Evolutionary conservation across 2,888 invertebrate genomes (phyloP), one percentile per base, ranked within the genome.

Genomic region (Nesidiocoris tenuis): DNA sequence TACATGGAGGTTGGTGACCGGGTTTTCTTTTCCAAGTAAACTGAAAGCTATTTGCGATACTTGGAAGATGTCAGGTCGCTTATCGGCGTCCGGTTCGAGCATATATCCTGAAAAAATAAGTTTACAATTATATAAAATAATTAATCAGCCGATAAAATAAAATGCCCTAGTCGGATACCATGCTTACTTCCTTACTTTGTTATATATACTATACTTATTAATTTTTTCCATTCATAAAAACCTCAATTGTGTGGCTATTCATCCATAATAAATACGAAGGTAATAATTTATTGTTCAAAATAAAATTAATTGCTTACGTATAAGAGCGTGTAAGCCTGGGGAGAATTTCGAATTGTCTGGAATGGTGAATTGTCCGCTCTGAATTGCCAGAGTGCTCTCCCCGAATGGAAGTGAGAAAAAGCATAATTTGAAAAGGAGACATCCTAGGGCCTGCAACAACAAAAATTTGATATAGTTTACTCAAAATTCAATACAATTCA

Each of bases 361-460:
- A 84, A 95, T 91, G 79, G 88, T 89, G 83, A 94, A 94, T 82
- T 91, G 90, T 70, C 93, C 95, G 83, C 91, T 93, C 84, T 95
- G 94, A 82, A 96, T 96, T 70, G 96, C 95, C 80, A 96, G 85
- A n/a, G 92, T 90, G 82, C 94, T 94, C 84, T 96, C 96, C 25
- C 94, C 95, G 84, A 96, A 96, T 68, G 95, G 96, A 82, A 95
- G 86, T 55, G 90, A 87, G 84, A 95, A 95, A 85, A 91, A 96
- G 85, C 94, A 95, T 80, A 96, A 86, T 83, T 94, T 94, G 84
- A 94, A 95, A 66, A 95, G 85, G 81, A 95, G 86, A 85, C 95
- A 95, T 70, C 95, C 95, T 76, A 96, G 84, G 22, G 95, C 95
- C 91, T 91, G 83, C 61, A 85, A 84, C 77, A 80, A 56, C 12